Conservation (phyloP, 2,797 vertebrate genomes). For the Phoeniculus purpureus region DNA sequence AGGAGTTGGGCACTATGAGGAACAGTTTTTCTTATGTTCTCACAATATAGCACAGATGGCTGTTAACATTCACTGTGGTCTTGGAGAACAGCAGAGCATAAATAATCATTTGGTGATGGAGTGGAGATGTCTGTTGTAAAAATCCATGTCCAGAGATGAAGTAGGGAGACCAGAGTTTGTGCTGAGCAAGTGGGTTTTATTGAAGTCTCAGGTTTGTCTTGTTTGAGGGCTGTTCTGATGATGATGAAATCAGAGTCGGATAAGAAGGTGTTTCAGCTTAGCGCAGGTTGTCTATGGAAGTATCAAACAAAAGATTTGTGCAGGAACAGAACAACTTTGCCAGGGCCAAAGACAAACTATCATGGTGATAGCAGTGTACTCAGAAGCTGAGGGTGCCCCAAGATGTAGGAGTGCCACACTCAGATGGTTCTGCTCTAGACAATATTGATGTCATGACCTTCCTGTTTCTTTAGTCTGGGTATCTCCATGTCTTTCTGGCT, state of each 20-base stretch:
- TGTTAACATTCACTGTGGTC: not conserved
- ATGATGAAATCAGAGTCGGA: not conserved
- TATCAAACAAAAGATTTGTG: not conserved
- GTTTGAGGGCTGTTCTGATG: not conserved
- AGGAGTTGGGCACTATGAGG: not conserved
- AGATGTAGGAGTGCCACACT: not conserved
- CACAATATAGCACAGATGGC: not conserved
- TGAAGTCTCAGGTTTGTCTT: not conserved
- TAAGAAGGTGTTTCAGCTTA: not conserved
- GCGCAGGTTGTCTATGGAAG: not conserved
- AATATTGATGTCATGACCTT: conserved; percentile 34
- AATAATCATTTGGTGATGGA: not conserved
- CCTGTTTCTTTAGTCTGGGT: not conserved
- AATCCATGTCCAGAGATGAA: not conserved
- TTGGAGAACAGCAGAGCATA: not conserved
- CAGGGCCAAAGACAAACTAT: not conserved
- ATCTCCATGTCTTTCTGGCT: not conserved
- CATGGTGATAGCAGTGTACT: not conserved
- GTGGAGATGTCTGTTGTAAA: not conserved
- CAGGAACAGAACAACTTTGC: not conserved
- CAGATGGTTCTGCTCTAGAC: not conserved
- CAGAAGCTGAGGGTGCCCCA: not conserved
- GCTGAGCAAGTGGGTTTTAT: not conserved
- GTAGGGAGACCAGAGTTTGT: not conserved
- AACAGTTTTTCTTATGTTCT: not conserved